Evolutionary conservation across 2,888 invertebrate genomes (phyloP).

Genomic region (Eumacrocentrus americanus): DNA sequence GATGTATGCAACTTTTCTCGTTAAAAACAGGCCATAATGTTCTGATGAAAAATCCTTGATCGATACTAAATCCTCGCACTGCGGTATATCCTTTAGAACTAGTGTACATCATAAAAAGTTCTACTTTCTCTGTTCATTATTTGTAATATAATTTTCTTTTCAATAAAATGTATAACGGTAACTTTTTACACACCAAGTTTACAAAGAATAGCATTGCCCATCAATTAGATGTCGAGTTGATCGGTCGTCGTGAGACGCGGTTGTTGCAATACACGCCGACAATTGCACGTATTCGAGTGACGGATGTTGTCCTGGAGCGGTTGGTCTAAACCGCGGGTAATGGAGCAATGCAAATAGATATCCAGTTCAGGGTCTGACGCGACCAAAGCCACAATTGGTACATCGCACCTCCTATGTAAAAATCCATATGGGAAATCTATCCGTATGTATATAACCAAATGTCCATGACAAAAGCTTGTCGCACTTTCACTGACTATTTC

Average conservation of each 20-base stretch:
- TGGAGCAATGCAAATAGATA: slow-evolving; percentile 46
- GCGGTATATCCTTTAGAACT: neutral
- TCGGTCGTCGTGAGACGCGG: neutral
- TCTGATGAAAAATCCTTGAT: neutral
- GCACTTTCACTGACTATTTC: no score
- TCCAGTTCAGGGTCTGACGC: slow-evolving; percentile 10
- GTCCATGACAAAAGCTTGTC: no score
- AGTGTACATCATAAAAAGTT: neutral
- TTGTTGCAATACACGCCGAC: slow-evolving; percentile 34
- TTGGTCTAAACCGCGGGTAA: slow-evolving; percentile 48
- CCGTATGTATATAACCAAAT: no score
- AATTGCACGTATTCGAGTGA: slow-evolving; percentile 40
- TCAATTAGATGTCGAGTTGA: no score
- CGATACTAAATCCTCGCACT: neutral
- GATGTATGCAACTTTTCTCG: neutral
- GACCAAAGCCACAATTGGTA: slow-evolving; percentile 15
- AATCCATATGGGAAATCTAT: neutral
- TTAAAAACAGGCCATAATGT: neutral
- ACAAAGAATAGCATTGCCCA: no score
- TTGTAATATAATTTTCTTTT: no score
- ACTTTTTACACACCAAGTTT: no score
- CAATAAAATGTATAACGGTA: no score
- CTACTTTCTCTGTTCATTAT: no score
- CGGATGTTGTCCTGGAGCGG: slow-evolving; percentile 40
- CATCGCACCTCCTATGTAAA: neutral